Evolutionary conservation across 1,140 invertebrate genomes (phyloP), one percentile per base, ranked within the genome.

Genomic region (Diorhabda sublineata): DNA sequence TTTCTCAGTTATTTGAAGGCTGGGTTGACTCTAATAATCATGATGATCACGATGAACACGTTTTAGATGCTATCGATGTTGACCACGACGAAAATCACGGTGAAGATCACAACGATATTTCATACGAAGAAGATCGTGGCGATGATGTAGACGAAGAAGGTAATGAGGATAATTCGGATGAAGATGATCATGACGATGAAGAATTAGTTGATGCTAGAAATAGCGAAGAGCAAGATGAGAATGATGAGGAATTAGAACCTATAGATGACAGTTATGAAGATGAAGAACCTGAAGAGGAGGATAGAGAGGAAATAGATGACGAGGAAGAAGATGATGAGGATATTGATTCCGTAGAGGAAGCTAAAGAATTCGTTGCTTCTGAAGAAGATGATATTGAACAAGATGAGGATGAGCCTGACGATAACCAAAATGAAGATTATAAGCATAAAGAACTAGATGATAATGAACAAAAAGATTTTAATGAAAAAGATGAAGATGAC

Each of bases 1-100:
- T 89, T 83, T 87, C 90, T 8, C 85, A 85, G 74, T 84, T 89
- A 56, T 87, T 92, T 69, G 88, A 91, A 76, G 90, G 90, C 5
- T 92, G 89, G 90, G 85, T 91, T 11, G 90, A 92, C 73, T 41
- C 64, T 2, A 42, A 60, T 11, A 89, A 90, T 75, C 78, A 82
- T 69, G 79, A 84, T 5, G 82, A 83, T 67, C 82, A 85, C 69
- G 83, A 87, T 66, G 82, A 83, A 69, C 83, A 85, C 4, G 47
- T 3, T 52, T 8, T 52, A 52, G 90, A 92, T 73, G 26, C 64
- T 1, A 3, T 26, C 26, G 89, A 90, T 75, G 78, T 82, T 69
- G 79, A 84, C 4, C 82, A 83, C 66, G 82, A 85, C 69, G 83
- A 87, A 65, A 81, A 83, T 69, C 83, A 85, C 69, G 68, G 75